phyloP scores from a whole-genome alignment of 2,888 invertebrate species.

The Aleiodes leptofemur region DNA sequence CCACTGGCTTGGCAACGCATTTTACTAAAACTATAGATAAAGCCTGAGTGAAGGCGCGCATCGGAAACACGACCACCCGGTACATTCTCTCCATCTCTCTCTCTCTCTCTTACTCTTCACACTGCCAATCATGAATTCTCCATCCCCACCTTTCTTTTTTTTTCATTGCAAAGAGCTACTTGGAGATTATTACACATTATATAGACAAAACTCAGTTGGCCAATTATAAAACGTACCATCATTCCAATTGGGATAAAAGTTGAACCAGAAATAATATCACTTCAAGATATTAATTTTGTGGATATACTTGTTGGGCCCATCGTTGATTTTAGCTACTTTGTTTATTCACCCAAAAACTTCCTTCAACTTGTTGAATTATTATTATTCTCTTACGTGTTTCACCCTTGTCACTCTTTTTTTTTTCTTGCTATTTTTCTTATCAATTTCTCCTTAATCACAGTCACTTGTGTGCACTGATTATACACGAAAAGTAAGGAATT shows the following conservation, averaged over 20 bases:
- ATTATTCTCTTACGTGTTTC: too few species aligned
- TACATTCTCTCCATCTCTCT: slow-evolving; percentile 15
- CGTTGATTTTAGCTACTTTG: slow-evolving; percentile 57
- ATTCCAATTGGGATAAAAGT: slow-evolving; percentile 67
- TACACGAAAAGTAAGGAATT: slow-evolving; percentile 5
- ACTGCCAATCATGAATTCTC: slow-evolving; percentile 26
- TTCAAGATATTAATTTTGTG: slow-evolving; percentile 3
- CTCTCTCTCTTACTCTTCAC: neutral
- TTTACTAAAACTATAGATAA: slow-evolving; percentile 44
- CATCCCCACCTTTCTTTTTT: neutral
- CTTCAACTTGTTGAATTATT: neutral
- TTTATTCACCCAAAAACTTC: slow-evolving; percentile 52
- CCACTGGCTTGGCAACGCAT: slow-evolving; percentile 30
- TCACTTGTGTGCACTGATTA: slow-evolving; percentile 13
- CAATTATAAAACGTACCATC: slow-evolving; percentile 68
- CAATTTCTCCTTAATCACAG: slow-evolving; percentile 19
- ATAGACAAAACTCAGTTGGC: neutral
- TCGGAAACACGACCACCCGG: slow-evolving; percentile 55
- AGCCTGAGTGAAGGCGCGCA: slow-evolving; percentile 38
- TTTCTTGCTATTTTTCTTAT: neutral
- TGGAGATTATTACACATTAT: slow-evolving; percentile 18
- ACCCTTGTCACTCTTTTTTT: neutral
- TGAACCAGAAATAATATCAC: slow-evolving; percentile 36
- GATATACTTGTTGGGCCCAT: slow-evolving; percentile 5
- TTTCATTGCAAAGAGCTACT: slow-evolving; percentile 3